These are phyloP conservation scores for Astropecten irregularis DNA, from an alignment of 53 echinoderm and acorn worm species.

Conservation along the genomic window DNA sequence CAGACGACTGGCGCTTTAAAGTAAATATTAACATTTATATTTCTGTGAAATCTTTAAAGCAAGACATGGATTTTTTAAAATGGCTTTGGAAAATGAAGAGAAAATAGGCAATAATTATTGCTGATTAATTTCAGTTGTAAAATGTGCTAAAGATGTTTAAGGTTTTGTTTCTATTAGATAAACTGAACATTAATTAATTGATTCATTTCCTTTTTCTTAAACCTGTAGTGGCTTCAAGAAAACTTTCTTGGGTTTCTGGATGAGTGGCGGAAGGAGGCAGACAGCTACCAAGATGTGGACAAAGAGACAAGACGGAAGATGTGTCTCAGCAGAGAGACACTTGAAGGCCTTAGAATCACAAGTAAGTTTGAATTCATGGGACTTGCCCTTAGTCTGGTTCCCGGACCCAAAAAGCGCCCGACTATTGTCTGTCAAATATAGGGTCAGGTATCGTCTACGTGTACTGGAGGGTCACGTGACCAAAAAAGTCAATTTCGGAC, in stretches of 20 bases:
- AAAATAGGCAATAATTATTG: neutral
- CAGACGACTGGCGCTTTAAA: constrained; percentile 20
- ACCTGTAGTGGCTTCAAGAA: constrained; percentile 11
- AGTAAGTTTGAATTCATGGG: neutral
- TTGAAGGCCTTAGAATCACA: constrained; percentile 45
- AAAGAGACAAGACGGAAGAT: neutral
- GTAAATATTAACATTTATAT: neutral
- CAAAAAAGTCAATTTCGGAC: no score
- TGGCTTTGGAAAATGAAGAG: neutral
- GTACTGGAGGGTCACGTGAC: no score
- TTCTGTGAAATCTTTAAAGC: no score
- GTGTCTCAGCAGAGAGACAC: constrained; percentile 40
- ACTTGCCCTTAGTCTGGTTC: neutral
- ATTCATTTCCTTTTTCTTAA: no score
- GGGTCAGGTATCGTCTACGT: no score
- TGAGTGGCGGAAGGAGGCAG: constrained; percentile 8
- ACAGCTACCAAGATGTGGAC: neutral
- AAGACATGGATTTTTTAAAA: neutral
- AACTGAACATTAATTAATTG: neutral
- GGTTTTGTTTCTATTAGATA: neutral
- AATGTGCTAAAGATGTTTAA: neutral
- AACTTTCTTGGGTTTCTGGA: constrained; percentile 35
- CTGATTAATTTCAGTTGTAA: neutral
- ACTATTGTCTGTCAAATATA: no score
- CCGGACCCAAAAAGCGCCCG: no score